These are phyloP conservation scores for Synanceia verrucosa DNA, from an alignment of 2,797 vertebrate species.

Conservation along the genomic window DNA sequence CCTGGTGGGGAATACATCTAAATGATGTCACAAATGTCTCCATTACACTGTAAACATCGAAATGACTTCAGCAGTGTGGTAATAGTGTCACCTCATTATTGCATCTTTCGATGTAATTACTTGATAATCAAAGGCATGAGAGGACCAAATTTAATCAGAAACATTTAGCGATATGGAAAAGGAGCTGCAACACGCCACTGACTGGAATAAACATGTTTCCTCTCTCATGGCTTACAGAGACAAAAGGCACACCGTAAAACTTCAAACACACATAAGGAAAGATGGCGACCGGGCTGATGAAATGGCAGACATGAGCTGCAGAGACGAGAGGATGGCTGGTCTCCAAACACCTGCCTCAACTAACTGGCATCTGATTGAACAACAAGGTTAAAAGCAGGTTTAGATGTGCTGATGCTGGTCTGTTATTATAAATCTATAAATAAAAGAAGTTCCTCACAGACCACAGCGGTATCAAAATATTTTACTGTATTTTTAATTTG, in stretches of 20 bases:
- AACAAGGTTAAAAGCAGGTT: slow-evolving; percentile 12
- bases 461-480: slow-evolving; percentile 14
- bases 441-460: neutral
- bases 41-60: slow-evolving; percentile 56
- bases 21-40: slow-evolving; percentile 53
- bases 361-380: neutral
- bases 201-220: slow-evolving; percentile 60
- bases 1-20: slow-evolving; percentile 30
- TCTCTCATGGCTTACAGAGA: slow-evolving; percentile 48
- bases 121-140: slow-evolving; percentile 67
- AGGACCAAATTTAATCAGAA: slow-evolving; percentile 60
- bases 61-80: slow-evolving; percentile 39
- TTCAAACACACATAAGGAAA: slow-evolving; percentile 41
- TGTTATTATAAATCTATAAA: slow-evolving; percentile 8
- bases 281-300: slow-evolving; percentile 12
- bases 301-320: slow-evolving; percentile 9
- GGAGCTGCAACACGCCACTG: slow-evolving; percentile 50
- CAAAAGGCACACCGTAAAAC: slow-evolving; percentile 49
- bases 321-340: slow-evolving; percentile 17
- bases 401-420: neutral
- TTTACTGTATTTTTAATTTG: neutral
- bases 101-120: slow-evolving; percentile 59
- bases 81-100: slow-evolving; percentile 62
- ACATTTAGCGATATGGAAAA: slow-evolving; percentile 38
- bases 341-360: neutral